Percentiles rank a stretch among this genome's conserved stretches.
These are phyloP conservation scores for Capitella teleta DNA, from an alignment of 1,140 invertebrate genomes.

Conservation along the genomic window DNA sequence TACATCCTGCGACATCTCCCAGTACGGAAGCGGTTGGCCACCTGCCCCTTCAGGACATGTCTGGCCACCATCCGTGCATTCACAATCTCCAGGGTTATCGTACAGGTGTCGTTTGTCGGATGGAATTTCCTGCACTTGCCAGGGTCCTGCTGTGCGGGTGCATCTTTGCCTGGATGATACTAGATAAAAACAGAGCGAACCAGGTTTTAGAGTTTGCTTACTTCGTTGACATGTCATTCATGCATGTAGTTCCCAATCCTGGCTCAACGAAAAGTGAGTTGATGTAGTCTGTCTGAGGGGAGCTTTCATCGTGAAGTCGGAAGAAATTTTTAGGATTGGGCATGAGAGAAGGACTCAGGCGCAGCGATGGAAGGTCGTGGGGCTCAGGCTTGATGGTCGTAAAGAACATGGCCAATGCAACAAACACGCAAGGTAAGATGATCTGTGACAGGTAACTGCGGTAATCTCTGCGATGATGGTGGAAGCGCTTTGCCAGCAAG, in stretches of 20 bases:
- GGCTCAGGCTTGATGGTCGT: conserved; percentile 18
- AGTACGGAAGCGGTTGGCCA: conserved; percentile 3
- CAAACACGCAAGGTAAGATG: conserved; percentile 26
- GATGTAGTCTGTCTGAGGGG: too few relatives aligned
- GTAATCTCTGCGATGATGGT: conserved; percentile 33
- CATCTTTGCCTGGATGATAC: too few relatives aligned
- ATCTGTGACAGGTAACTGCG: conserved; percentile 23
- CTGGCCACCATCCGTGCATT: conserved; percentile 33
- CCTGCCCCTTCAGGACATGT: conserved; percentile 23
- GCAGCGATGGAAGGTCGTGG: conserved; percentile 15
- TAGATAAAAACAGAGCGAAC: too few relatives aligned
- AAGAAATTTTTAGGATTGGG: too few relatives aligned
- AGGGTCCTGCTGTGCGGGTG: too few relatives aligned
- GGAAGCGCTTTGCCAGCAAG: conserved; percentile 31
- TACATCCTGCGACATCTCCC: conserved; percentile 15
- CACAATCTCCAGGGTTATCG: not conserved
- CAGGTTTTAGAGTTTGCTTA: too few relatives aligned
- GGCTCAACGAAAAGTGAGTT: too few relatives aligned
- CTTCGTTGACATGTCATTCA: too few relatives aligned
- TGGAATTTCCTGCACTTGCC: too few relatives aligned
- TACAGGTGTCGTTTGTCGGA: too few relatives aligned
- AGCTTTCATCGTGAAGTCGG: too few relatives aligned
- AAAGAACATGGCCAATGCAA: conserved; percentile 25
- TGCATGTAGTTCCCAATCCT: too few relatives aligned
- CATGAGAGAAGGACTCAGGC: not conserved